phyloP scores from a whole-genome alignment of 2,797 vertebrate species.

The Tokudaia muenninki region DNA sequence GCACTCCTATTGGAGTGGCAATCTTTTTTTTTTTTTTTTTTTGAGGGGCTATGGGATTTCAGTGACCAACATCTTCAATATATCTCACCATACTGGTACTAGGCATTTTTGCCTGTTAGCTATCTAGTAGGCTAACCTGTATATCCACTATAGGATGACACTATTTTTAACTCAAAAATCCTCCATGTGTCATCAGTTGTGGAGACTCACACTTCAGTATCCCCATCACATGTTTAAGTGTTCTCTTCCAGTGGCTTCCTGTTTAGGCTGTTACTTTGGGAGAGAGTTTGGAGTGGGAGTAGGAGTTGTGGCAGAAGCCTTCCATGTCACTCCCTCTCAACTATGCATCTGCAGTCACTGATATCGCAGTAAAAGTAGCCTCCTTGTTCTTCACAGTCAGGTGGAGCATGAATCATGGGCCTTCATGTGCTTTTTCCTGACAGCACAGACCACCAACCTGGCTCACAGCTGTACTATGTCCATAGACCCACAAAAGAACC shows the following conservation, averaged over 20 bases:
- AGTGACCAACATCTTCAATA: neutral
- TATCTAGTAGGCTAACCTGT: neutral
- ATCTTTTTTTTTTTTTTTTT: neutral
- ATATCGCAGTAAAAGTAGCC: neutral
- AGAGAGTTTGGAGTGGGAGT: neutral
- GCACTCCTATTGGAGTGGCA: neutral
- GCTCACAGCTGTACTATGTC: neutral
- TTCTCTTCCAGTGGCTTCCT: neutral
- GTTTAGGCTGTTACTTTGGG: neutral
- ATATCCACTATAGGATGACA: neutral
- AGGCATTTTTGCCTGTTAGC: neutral
- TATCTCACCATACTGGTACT: neutral
- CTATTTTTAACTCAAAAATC: neutral
- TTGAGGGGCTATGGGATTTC: neutral
- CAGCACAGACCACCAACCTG: neutral
- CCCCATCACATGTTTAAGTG: neutral
- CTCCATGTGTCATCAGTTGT: neutral
- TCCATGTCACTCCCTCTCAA: neutral
- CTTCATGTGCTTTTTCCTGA: neutral
- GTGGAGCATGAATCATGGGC: neutral
- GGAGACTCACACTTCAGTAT: neutral
- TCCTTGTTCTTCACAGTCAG: neutral
- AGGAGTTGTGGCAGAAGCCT: neutral
- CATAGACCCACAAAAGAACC: neutral
- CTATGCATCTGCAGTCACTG: neutral